phyloP scores from a whole-genome alignment of 2,888 invertebrate genomes.

The Nymphalis c-album region DNA sequence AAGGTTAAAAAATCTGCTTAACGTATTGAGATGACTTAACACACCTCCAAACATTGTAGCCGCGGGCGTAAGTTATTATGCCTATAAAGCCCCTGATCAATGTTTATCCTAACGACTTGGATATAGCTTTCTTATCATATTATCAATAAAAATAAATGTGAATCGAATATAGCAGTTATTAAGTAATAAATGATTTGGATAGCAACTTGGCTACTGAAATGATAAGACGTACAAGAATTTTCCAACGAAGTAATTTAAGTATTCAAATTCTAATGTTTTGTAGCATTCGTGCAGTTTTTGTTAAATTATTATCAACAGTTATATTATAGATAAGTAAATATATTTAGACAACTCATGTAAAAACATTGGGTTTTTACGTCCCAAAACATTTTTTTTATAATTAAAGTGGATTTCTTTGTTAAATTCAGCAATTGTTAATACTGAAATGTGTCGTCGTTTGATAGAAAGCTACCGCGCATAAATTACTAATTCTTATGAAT shows the following conservation, averaged over 20 bases:
- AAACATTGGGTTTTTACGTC: background rate
- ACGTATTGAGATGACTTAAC: too few species aligned
- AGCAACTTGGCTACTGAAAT: too few species aligned
- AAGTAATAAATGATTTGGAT: too few species aligned
- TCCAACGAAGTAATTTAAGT: background rate
- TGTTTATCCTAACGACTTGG: too few species aligned
- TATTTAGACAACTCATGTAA: background rate
- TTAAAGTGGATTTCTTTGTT: background rate
- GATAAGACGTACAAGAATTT: background rate
- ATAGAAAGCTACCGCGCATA: constrained; percentile 42
- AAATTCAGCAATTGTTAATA: constrained; percentile 12
- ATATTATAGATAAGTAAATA: background rate
- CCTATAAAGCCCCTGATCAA: too few species aligned
- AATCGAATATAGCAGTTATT: too few species aligned
- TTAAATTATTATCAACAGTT: background rate
- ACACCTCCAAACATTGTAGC: too few species aligned
- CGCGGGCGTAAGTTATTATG: too few species aligned
- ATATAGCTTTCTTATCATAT: too few species aligned
- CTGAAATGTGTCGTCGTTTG: constrained; percentile 25
- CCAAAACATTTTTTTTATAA: constrained; percentile 3
- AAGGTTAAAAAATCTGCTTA: too few species aligned
- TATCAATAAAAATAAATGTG: too few species aligned
- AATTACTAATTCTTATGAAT: constrained; percentile 39
- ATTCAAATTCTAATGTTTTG: background rate
- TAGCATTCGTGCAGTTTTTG: background rate